Conservation (phyloP, 2,797 vertebrate genomes). For the Anomalospiza imberbis region DNA sequence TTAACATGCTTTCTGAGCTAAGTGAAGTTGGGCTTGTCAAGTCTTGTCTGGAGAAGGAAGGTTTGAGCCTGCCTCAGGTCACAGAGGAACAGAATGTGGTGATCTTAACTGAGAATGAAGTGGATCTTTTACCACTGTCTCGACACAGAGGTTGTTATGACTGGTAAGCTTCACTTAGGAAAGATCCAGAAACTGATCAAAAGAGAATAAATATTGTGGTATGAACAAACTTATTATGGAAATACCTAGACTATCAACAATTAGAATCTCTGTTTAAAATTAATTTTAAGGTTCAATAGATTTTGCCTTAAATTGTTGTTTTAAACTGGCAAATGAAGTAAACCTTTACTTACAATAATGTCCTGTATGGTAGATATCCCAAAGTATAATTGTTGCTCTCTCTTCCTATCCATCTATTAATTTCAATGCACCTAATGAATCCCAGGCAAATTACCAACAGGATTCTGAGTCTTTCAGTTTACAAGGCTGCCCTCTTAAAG, state of each 20-base stretch:
- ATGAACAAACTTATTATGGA: background rate
- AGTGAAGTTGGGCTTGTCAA: slow-evolving; percentile 29
- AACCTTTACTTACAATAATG: background rate
- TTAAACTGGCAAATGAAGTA: background rate
- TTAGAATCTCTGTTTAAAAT: background rate
- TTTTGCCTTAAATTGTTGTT: background rate
- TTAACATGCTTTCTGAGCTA: background rate
- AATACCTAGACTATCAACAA: background rate
- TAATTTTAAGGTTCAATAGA: background rate
- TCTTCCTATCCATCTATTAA: background rate
- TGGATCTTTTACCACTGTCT: slow-evolving; percentile 58
- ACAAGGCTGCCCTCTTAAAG: background rate
- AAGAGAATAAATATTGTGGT: slow-evolving; percentile 20
- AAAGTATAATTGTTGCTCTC: background rate
- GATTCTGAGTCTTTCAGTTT: background rate
- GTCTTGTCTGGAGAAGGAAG: slow-evolving; percentile 44
- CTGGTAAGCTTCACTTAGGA: slow-evolving; percentile 15
- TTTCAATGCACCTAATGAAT: background rate
- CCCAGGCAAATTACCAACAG: background rate
- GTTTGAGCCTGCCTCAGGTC: slow-evolving; percentile 50
- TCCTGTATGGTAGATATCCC: background rate
- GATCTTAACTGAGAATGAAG: slow-evolving; percentile 58
- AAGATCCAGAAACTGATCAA: slow-evolving; percentile 39
- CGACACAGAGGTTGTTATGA: slow-evolving; percentile 34
- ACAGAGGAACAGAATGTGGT: slow-evolving; percentile 40